phyloP scores from a whole-genome alignment of 2,797 vertebrate species.

The Ctenochaetus hawaiiensis region DNA sequence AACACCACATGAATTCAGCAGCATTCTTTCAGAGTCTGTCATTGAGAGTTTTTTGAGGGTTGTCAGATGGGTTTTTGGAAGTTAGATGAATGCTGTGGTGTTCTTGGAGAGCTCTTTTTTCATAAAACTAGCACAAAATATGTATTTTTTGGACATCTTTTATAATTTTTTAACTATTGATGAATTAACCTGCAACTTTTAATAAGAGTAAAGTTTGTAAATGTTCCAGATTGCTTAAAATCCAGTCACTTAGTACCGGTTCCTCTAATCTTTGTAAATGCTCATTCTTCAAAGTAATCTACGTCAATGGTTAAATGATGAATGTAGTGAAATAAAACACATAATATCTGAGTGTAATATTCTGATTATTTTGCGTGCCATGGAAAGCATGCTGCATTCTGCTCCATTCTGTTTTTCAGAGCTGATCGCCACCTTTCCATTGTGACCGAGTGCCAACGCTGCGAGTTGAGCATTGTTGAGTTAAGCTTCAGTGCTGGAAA shows the following conservation, averaged over 20 bases:
- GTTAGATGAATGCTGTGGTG: background rate
- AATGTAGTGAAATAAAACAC: background rate
- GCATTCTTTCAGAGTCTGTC: slow-evolving; percentile 25
- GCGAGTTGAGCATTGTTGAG: slow-evolving; percentile 65
- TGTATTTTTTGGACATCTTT: background rate
- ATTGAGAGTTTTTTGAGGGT: slow-evolving; percentile 22
- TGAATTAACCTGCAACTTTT: background rate
- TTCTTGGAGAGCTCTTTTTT: background rate
- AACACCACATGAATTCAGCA: slow-evolving; percentile 25
- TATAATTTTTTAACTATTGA: background rate
- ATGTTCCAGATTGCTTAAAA: slow-evolving; percentile 2
- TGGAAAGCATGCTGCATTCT: slow-evolving; percentile 44
- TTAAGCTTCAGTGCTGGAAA: slow-evolving; percentile 59
- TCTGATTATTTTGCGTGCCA: slow-evolving; percentile 5
- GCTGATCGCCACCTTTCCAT: slow-evolving; percentile 46
- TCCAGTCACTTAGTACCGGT: background rate
- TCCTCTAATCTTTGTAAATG: background rate
- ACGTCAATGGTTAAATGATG: background rate
- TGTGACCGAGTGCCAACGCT: slow-evolving; percentile 44
- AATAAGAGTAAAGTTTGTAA: background rate
- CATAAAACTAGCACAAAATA: background rate
- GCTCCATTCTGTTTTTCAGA: slow-evolving; percentile 21
- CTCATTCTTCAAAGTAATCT: background rate
- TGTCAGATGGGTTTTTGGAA: background rate
- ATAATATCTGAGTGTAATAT: slow-evolving; percentile 1